A percentile compares a stretch with the other conserved stretches of the same genome.
These are phyloP conservation scores for Dufourea novaeangliae DNA, from an alignment of 1,140 invertebrate species.

Conservation along the genomic window DNA sequence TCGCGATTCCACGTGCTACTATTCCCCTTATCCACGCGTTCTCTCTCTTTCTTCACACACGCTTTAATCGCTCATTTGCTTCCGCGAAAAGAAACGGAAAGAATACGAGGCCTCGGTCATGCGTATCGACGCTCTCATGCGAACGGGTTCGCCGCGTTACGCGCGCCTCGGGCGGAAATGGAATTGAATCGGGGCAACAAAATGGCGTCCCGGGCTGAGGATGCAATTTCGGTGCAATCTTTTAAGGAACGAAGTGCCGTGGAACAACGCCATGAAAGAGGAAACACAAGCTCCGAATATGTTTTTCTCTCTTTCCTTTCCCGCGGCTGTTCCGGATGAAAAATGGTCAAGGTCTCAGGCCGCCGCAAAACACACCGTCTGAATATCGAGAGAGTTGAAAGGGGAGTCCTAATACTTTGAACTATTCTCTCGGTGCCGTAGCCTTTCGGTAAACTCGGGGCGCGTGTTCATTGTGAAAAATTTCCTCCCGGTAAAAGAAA, in stretches of 20 bases:
- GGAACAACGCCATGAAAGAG: neutral
- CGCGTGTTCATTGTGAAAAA: neutral
- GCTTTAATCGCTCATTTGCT: neutral
- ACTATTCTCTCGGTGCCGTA: neutral
- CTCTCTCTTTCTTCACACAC: neutral
- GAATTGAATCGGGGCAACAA: neutral
- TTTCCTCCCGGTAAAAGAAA: neutral
- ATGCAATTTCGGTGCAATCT: slow-evolving; percentile 3
- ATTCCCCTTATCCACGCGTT: neutral
- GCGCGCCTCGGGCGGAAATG: neutral
- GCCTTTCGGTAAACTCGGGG: neutral
- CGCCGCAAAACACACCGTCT: neutral
- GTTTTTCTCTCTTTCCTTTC: neutral
- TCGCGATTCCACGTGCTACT: neutral
- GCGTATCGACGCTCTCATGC: neutral
- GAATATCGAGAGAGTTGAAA: slow-evolving; percentile 7
- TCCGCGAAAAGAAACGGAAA: neutral
- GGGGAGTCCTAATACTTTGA: neutral
- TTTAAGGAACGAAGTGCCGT: neutral
- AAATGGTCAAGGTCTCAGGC: neutral
- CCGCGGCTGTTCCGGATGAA: neutral
- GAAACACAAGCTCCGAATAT: neutral
- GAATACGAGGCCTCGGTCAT: too few relatives aligned
- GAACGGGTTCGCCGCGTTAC: neutral
- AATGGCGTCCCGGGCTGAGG: too few relatives aligned